Percentiles rank a stretch among this genome's conserved stretches.
Conservation (phyloP, 2,113 vertebrate genomes). For the Coreoperca whiteheadi region DNA sequence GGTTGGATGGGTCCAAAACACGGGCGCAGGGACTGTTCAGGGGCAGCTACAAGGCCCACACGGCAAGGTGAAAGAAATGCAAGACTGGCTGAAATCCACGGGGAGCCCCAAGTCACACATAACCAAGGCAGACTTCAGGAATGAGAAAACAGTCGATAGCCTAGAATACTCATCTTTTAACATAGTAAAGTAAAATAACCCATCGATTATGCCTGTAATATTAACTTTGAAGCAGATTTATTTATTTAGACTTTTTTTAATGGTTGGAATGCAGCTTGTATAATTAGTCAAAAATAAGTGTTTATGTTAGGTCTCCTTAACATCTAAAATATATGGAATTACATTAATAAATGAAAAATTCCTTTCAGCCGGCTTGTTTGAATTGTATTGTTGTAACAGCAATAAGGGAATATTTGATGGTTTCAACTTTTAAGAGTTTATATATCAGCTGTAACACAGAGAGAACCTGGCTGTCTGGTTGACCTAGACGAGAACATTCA, state of each 20-base stretch:
- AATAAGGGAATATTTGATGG: not conserved
- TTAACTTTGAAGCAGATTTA: constrained; percentile 42
- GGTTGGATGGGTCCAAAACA: constrained; percentile 96
- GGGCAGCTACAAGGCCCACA: constrained; percentile 90
- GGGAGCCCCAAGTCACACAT: constrained; percentile 94
- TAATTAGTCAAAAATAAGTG: not conserved
- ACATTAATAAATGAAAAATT: constrained; percentile 42
- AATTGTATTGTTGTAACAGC: not conserved
- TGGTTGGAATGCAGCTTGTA: constrained; percentile 11
- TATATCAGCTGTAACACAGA: not conserved
- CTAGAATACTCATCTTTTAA: constrained; percentile 89
- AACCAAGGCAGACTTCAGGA: constrained; percentile 87
- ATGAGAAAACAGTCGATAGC: constrained; percentile 85
- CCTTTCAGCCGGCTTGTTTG: not conserved
- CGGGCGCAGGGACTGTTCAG: constrained; percentile 87
- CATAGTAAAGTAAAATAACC: constrained; percentile 75
- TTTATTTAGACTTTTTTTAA: constrained; percentile 68
- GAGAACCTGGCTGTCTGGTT: not conserved
- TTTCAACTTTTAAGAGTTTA: not conserved
- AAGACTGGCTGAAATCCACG: constrained; percentile 89
- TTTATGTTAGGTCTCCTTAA: constrained; percentile 31
- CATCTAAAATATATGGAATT: constrained; percentile 14
- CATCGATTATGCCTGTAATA: constrained; percentile 9
- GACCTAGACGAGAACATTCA: not conserved
- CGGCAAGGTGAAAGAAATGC: constrained; percentile 87